Percentiles rank a stretch among this genome's conserved stretches.
These are phyloP conservation scores for Zoroaster sp. DNA, from an alignment of 53 echinoderm and acorn worm species.

Conservation along the genomic window DNA sequence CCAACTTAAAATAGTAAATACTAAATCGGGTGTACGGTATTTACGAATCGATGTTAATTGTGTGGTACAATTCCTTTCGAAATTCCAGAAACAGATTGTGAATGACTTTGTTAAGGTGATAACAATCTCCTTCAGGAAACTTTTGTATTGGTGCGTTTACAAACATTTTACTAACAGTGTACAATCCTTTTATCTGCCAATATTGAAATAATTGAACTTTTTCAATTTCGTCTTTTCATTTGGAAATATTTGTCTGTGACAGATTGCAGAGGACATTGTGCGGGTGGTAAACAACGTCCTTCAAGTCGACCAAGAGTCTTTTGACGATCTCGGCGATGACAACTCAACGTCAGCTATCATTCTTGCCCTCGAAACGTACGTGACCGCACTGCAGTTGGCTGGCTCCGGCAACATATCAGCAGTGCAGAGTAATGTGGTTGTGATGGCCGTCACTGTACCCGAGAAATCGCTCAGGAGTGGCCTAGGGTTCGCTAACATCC, in stretches of 20 bases:
- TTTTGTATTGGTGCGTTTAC: no score
- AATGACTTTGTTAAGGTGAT: no score
- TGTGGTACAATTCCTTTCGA: no score
- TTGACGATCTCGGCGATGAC: not conserved
- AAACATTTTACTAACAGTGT: no score
- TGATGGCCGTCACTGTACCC: constrained; percentile 30
- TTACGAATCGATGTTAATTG: no score
- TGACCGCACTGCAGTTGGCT: constrained; percentile 57
- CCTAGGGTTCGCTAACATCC: not conserved
- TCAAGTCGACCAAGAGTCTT: constrained; percentile 38
- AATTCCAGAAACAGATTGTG: no score
- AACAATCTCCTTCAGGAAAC: no score
- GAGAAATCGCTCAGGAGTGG: not conserved
- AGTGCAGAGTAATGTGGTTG: constrained; percentile 35
- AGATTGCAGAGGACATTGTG: constrained; percentile 14
- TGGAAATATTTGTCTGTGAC: not conserved
- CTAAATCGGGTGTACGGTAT: no score
- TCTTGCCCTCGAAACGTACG: constrained; percentile 66
- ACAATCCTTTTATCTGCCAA: no score
- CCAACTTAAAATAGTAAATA: no score
- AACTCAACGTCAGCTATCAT: constrained; percentile 66
- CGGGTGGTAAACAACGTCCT: constrained; percentile 66
- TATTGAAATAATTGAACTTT: no score
- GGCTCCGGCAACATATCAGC: constrained; percentile 55
- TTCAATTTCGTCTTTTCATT: no score